Base-by-base conservation (phyloP, 2,888 invertebrate genomes). In the Eurois occulta region DNA sequence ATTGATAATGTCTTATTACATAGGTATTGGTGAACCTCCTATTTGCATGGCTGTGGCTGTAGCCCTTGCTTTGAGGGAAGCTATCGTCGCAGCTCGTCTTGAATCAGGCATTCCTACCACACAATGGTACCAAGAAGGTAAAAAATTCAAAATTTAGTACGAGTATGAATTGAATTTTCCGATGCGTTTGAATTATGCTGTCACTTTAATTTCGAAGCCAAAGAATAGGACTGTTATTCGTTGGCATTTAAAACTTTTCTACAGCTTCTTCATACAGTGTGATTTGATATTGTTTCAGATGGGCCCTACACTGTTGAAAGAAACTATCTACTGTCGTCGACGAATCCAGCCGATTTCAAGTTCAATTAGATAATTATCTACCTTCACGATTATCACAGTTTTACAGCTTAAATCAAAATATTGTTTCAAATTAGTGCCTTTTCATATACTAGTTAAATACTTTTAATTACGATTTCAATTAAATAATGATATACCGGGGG, bases 61-160 rank as follows among this genome's bases (percentile, higher is more conserved):
- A 5, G 95, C 97, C 11, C 94, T 98, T 72, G 98, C 98, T 4
- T 92, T 98, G 55, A 96, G 98, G 68, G 95, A 97, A 85, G 98
- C 98, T 0, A 92, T 98, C 16, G 95, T 97, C 77, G 96, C 97
- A 8, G 97, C 97, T 0, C 95, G 98, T 86, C 90, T 89, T 35
- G 97, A 98, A 67, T 95, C 97, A n/a, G 97, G 97, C 60, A 91
- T 95, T 64, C 94, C 93, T 1, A 93, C 94, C 16, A 94, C 92
- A 0, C 90, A 94, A 32, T 98, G 97, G 97, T 97, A 97, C 89
- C 93, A 94, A 78, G 94, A 98, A 82, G 97, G 98, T 98, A 93
- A 46, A 46, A 16, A n/a, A 28, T 58, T 11, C 5, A n/a, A 7
- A 21, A 35, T n/a, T n/a, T n/a, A n/a, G n/a, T n/a, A 35, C 21